A percentile compares a stretch with the other conserved stretches of the same genome.
Evolutionary conservation across 2,888 invertebrate genomes (phyloP).

Genomic region (Calliphora vomitoria): DNA sequence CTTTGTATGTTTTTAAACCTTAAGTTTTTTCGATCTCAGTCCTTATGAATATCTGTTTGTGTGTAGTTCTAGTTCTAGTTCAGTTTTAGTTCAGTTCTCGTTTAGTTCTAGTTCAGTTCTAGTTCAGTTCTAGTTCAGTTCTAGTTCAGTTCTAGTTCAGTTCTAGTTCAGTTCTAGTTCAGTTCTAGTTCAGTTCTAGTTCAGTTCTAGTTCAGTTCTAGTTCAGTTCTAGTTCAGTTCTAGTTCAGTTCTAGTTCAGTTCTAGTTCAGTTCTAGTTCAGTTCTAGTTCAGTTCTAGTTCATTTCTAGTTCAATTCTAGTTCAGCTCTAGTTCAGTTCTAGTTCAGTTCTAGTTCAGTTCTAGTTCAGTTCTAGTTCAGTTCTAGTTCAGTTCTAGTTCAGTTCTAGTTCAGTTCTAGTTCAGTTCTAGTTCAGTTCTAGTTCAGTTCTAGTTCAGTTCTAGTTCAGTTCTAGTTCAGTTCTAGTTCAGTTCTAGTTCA

Average conservation of each 20-base stretch:
- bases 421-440: neutral
- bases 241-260: neutral
- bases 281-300: neutral
- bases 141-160: neutral
- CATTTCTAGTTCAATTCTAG: no score
- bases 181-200: neutral
- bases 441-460: neutral
- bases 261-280: neutral
- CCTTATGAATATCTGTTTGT: no score
- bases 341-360: conserved; percentile 6
- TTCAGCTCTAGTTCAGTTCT: neutral
- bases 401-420: neutral
- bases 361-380: neutral
- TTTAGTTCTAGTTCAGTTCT: no score
- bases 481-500: neutral
- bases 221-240: neutral
- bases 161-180: neutral
- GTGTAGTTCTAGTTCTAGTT: neutral
- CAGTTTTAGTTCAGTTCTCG: neutral
- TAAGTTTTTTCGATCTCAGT: no score
- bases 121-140: neutral
- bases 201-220: neutral
- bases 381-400: neutral
- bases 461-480: neutral
- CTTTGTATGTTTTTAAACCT: no score